These are phyloP conservation scores for Podilymbus podiceps DNA, from an alignment of 2,113 vertebrate species.

Conservation along the genomic window DNA sequence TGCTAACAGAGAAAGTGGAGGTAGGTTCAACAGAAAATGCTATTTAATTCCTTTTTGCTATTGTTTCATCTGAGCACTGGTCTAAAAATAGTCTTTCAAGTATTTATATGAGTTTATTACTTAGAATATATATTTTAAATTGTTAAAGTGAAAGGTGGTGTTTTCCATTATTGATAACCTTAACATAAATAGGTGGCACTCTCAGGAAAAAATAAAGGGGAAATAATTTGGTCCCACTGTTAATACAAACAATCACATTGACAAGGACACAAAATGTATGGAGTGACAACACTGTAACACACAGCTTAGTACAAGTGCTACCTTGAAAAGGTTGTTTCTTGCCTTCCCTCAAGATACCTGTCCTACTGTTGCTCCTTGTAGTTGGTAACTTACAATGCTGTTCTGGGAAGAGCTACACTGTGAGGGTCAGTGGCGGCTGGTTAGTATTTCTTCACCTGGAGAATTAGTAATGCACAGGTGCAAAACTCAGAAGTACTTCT, in stretches of 20 bases:
- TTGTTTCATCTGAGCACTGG: neutral
- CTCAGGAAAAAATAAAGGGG: neutral
- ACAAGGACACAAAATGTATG: neutral
- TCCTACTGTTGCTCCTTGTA: neutral
- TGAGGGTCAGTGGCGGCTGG: neutral
- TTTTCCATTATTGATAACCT: neutral
- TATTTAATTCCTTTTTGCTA: neutral
- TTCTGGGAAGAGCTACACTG: neutral
- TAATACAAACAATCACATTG: neutral
- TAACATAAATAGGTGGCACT: neutral
- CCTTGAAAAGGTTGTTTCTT: neutral
- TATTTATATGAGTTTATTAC: neutral
- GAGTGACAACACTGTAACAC: neutral
- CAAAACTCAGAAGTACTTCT: neutral
- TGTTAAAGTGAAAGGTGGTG: neutral
- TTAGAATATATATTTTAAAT: neutral
- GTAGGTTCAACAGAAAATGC: slow-evolving; percentile 45
- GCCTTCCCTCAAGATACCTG: neutral
- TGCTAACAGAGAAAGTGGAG: slow-evolving; percentile 85
- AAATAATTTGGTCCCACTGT: neutral
- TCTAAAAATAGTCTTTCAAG: neutral
- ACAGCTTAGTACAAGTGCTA: neutral
- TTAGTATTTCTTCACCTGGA: neutral
- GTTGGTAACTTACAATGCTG: neutral
- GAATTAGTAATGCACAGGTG: neutral